phyloP scores from a whole-genome alignment of 2,888 invertebrate genomes.

The Diaprepes abbreviatus region DNA sequence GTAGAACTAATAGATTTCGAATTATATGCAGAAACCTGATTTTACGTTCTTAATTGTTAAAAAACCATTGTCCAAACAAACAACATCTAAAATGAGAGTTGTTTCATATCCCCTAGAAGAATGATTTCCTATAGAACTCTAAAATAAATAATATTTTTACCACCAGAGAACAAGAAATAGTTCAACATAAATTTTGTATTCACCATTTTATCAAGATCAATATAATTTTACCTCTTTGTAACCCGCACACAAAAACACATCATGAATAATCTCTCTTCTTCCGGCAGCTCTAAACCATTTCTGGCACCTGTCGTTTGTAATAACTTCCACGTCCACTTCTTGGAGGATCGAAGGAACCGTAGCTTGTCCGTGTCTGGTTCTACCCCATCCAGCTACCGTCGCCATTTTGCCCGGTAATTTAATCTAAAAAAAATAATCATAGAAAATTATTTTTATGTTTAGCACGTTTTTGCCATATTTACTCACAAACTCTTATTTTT shows the following conservation, averaged over 20 bases:
- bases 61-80: too few species aligned
- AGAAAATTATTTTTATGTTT: too few species aligned
- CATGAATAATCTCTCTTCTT: slow-evolving; percentile 90
- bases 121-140: too few species aligned
- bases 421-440: slow-evolving; percentile 65
- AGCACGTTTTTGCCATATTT: too few species aligned
- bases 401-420: slow-evolving; percentile 90
- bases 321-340: slow-evolving; percentile 88
- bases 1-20: too few species aligned
- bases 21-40: too few species aligned
- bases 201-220: slow-evolving; percentile 1
- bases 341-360: slow-evolving; percentile 89
- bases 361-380: slow-evolving; percentile 89
- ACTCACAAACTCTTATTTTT: too few species aligned
- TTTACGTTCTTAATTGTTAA: too few species aligned
- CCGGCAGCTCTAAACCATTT: slow-evolving; percentile 94
- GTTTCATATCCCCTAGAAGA: too few species aligned
- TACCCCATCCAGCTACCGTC: slow-evolving; percentile 94
- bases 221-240: slow-evolving; percentile 86
- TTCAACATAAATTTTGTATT: background rate
- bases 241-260: slow-evolving; percentile 93
- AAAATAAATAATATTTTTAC: too few species aligned
- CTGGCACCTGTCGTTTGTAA: slow-evolving; percentile 92
- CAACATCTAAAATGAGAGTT: too few species aligned
- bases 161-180: too few species aligned